Evolutionary conservation across 2,113 vertebrate genomes (phyloP), one percentile per base, ranked within the genome.

Genomic region (Ammodytes dubius): DNA sequence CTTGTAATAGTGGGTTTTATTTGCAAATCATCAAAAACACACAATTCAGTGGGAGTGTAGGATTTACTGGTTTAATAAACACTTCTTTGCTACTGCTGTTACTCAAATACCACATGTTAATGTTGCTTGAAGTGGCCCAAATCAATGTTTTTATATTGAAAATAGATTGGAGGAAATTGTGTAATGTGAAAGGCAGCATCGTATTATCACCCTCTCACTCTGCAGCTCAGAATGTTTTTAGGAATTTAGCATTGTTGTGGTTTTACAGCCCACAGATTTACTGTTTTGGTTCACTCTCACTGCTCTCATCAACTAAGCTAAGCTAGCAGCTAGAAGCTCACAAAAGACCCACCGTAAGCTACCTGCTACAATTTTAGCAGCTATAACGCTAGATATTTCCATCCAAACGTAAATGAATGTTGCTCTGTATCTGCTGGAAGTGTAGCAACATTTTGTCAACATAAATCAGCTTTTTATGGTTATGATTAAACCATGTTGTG

Each of bases 1-100:
- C 70, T 15, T 9, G 10, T 81, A 79, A 79, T 52, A 35, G 53
- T 49, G 39, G 59, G 54, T 87, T 69, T 76, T 11, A 70, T 61
- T 70, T 72, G 15, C 7, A 4, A 35, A 59, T 74, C 9, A 19
- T 58, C 2, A 35, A 50, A n/a, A 50, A n/a, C 19, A n/a, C 42
- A 74, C 58, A 58, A 54, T 13, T 64, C 54, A n/a, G 45, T 52
- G 19, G 45, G 15, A 61, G 47, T 43, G 59, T 42, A 4, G 14
- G 42, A 27, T 42, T 40, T 27, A 10, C 37, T 53, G 0, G 57
- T 27, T 35, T 43, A 15, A 27, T 17, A 67, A 19, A 42, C 47
- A 56, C 52, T 65, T n/a, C 13, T 6, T 12, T 70, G 15, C 5
- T 66, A 63, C 46, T 3, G 46, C 52, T 7, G 54, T 65, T 59